Evolutionary conservation across 2,888 invertebrate species (phyloP).

Genomic region (Dolichomitus sp.): DNA sequence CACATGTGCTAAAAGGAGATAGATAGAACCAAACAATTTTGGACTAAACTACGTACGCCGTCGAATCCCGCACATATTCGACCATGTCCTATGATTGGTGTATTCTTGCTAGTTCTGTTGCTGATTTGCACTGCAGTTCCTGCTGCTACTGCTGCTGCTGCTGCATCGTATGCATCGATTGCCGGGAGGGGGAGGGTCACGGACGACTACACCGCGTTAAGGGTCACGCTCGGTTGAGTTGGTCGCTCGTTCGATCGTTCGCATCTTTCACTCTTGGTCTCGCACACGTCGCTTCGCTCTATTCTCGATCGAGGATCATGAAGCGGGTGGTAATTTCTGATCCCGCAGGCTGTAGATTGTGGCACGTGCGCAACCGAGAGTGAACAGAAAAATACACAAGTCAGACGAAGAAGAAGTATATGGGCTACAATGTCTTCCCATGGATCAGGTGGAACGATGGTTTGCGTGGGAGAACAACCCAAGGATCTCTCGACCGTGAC

Average conservation of each 20-base stretch:
- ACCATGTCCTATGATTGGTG: slow-evolving; percentile 4
- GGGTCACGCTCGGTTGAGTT: slow-evolving; percentile 81
- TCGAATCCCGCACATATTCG: slow-evolving; percentile 29
- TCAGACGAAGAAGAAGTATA: slow-evolving; percentile 25
- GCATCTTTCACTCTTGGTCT: slow-evolving; percentile 50
- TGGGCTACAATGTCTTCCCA: slow-evolving; percentile 45
- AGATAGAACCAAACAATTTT: slow-evolving; percentile 28
- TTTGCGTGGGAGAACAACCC: slow-evolving; percentile 55
- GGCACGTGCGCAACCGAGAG: slow-evolving; percentile 22
- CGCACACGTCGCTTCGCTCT: slow-evolving; percentile 30
- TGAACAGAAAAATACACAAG: slow-evolving; percentile 18
- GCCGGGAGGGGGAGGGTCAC: slow-evolving; percentile 77
- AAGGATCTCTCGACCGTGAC: slow-evolving; percentile 53
- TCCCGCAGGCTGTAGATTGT: slow-evolving; percentile 74
- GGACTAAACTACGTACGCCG: slow-evolving; percentile 22
- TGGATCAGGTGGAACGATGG: slow-evolving; percentile 78
- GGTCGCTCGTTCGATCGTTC: slow-evolving; percentile 49
- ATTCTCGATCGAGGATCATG: slow-evolving; percentile 75
- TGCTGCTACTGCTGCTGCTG: slow-evolving; percentile 16
- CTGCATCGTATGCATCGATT: slow-evolving; percentile 41
- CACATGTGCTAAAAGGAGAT: slow-evolving; percentile 18
- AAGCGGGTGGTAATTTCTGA: slow-evolving; percentile 80
- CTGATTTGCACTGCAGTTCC: slow-evolving; percentile 18
- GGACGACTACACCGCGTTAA: slow-evolving; percentile 82
- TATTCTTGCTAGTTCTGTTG: slow-evolving; percentile 35